Percentiles rank a stretch among this genome's conserved stretches.
Evolutionary conservation across 2,113 vertebrate species (phyloP).

Genomic region (Elephas maximus): DNA sequence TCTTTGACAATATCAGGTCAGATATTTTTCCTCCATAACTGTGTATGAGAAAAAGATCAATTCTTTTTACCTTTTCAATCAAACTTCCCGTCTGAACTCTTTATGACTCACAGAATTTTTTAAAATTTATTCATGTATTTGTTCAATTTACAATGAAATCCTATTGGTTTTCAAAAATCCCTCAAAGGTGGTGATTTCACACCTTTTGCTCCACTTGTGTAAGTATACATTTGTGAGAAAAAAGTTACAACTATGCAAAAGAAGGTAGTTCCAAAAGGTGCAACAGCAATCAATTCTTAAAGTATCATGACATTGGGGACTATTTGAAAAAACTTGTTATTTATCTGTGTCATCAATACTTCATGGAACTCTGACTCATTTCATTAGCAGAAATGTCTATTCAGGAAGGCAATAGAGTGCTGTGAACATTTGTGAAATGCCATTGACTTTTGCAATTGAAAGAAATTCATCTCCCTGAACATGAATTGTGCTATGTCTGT

Average conservation of each 20-base stretch:
- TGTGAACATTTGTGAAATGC: conserved; percentile 76
- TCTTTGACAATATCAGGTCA: neutral
- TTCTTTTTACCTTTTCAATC: neutral
- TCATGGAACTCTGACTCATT: conserved; percentile 61
- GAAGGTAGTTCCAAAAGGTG: conserved; percentile 25
- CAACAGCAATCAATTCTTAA: conserved; percentile 13
- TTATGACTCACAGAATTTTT: conserved; percentile 35
- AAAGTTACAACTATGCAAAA: neutral
- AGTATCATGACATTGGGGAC: neutral
- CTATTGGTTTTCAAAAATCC: neutral
- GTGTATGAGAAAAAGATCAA: neutral
- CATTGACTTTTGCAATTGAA: conserved; percentile 78
- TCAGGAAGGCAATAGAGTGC: conserved; percentile 75
- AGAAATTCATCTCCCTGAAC: conserved; percentile 71
- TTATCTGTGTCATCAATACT: conserved; percentile 61
- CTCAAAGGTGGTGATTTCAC: neutral
- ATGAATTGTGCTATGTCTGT: conserved; percentile 63
- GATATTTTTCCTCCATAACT: neutral
- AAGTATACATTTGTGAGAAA: neutral
- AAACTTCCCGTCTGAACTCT: neutral
- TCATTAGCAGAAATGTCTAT: conserved; percentile 74
- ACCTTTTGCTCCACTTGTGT: neutral
- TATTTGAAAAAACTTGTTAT: neutral
- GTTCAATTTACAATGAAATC: conserved; percentile 25
- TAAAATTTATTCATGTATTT: neutral